Evolutionary conservation across 2,797 vertebrate genomes (phyloP), one percentile per base, ranked within the genome.

Genomic region (Enteromius fasciolatus): DNA sequence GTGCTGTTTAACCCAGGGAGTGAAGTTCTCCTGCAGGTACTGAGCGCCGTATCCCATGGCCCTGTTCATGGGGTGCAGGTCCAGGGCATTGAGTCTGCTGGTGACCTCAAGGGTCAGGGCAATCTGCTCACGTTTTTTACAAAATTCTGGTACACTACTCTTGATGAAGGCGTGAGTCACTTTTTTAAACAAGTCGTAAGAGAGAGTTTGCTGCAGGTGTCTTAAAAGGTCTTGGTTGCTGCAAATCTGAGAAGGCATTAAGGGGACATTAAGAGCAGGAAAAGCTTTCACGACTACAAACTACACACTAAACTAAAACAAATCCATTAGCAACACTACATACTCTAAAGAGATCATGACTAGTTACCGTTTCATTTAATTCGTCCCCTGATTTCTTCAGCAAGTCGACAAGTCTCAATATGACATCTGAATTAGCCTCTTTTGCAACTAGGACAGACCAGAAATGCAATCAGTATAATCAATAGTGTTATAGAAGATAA

Each of bases 31-130:
- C 23, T 80, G 79, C 76, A 91, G 68, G 84, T 86, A 91, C 11
- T 17, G 76, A 7, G 76, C 85, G 31, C 88, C 91, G 3, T 86
- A 90, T 76, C 86, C 83, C 87, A 91, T 87, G 15, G 52, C 36
- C 14, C 83, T 84, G 74, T 88, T 90, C 80, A 80, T 89, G 52
- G 88, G 90, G 15, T 90, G 84, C 11, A 89, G 31, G 14, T 87
- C 81, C 17, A 87, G 2, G 3, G 83, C 57, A 0, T 79, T 81
- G 70, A 91, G 84, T 68, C 88, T 88, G 83, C 86, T 89, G 81
- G 90, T 92, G 80, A 90, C 86, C 83, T 92, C 91, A 31, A 87
- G 90, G 82, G 86, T 87, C 85, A 83, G 83, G 59, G 90, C 90
- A 0, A 91, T 91, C 80, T 89, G 68, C 61, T 81, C 74, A 74